A percentile compares a stretch with the other conserved stretches of the same genome.
Evolutionary conservation across 2,888 invertebrate species (phyloP).

Genomic region (Dryadula phaetusa): DNA sequence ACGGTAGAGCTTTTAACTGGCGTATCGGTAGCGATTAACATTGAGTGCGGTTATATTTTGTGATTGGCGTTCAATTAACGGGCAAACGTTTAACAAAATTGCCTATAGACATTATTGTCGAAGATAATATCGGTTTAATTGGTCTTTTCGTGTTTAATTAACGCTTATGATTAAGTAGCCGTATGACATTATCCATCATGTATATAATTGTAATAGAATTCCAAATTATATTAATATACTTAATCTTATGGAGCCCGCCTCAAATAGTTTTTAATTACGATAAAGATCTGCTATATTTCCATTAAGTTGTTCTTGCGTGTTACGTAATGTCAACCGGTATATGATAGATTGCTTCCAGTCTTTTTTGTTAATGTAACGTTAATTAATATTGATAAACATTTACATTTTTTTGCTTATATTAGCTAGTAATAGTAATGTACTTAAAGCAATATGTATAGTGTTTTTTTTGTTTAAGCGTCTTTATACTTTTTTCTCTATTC

Average conservation of each 20-base stretch:
- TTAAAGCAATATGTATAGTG: neutral
- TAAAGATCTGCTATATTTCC: conserved; percentile 22
- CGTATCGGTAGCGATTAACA: conserved; percentile 31
- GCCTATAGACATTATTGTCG: neutral
- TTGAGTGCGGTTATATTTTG: conserved; percentile 23
- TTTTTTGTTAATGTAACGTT: conserved; percentile 36
- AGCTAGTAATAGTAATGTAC: neutral
- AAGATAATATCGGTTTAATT: neutral
- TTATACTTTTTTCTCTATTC: neutral
- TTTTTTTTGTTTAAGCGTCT: neutral
- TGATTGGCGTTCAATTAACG: conserved; percentile 22
- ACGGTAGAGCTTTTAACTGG: conserved; percentile 32
- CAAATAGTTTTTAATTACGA: conserved; percentile 30
- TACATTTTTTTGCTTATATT: neutral
- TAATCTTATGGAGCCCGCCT: neutral
- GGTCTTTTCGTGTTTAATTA: neutral
- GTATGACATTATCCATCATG: conserved; percentile 14
- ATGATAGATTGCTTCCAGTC: conserved; percentile 39
- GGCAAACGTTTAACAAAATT: conserved; percentile 14
- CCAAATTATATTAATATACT: conserved; percentile 19
- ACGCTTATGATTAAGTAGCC: neutral
- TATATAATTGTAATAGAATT: conserved; percentile 22
- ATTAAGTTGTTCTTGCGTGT: conserved; percentile 27
- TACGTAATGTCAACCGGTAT: conserved; percentile 28
- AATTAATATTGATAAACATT: conserved; percentile 37